phyloP scores from a whole-genome alignment of 2,888 invertebrate genomes.

The Choreutis nemorana region DNA sequence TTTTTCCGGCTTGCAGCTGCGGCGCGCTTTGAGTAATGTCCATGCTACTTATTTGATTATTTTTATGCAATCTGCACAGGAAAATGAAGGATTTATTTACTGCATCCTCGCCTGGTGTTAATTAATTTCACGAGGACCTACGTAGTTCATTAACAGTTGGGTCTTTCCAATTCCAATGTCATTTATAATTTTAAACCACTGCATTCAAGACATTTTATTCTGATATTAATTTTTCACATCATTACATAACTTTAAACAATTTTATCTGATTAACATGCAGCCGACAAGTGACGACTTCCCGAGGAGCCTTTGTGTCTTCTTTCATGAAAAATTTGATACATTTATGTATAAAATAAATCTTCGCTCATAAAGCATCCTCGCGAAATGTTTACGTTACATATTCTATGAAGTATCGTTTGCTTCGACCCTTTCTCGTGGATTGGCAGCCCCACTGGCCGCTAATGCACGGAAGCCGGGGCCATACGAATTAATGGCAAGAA shows the following conservation, averaged over 20 bases:
- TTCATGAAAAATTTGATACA: too few relatives aligned
- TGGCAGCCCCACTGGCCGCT: constrained; percentile 56
- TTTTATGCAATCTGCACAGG: constrained; percentile 61
- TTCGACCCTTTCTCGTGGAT: constrained; percentile 40
- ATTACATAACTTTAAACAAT: too few relatives aligned
- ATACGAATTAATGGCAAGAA: constrained; percentile 66
- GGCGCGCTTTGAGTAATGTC: constrained; percentile 55
- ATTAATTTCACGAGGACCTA: constrained; percentile 39
- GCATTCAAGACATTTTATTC: too few relatives aligned
- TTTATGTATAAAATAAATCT: too few relatives aligned
- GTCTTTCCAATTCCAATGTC: too few relatives aligned
- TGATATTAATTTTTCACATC: too few relatives aligned
- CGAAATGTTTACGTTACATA: neutral
- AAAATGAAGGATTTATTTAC: constrained; percentile 57
- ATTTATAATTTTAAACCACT: too few relatives aligned
- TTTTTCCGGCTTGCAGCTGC: constrained; percentile 30
- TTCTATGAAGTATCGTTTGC: constrained; percentile 16
- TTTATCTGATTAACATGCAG: too few relatives aligned
- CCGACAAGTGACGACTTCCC: too few relatives aligned
- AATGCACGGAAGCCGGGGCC: constrained; percentile 65
- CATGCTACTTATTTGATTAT: constrained; percentile 63
- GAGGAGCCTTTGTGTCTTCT: too few relatives aligned
- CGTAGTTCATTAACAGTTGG: constrained; percentile 17
- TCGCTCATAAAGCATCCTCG: too few relatives aligned
- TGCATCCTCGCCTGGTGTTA: constrained; percentile 42